A percentile compares a stretch with the other conserved stretches of the same genome.
These are phyloP conservation scores for Lacanobia oleracea DNA, from an alignment of 2,888 invertebrate species.

Conservation along the genomic window DNA sequence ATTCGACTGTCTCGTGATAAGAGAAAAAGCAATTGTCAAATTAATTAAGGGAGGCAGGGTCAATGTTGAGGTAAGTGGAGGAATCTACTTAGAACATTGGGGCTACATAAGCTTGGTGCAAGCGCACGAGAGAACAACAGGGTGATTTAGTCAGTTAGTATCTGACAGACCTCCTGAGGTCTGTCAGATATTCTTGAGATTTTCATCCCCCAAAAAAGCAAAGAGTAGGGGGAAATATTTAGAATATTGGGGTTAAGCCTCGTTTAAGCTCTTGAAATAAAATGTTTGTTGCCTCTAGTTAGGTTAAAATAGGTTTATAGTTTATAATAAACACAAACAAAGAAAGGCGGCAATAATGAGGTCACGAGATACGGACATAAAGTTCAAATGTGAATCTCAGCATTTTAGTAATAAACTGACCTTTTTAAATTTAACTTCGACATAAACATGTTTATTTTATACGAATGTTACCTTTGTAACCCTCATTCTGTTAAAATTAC, in stretches of 20 bases:
- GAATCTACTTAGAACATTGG: background rate
- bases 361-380: slow-evolving; percentile 31
- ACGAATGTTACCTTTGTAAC: background rate
- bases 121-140: too few relatives aligned
- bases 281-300: slow-evolving; percentile 25
- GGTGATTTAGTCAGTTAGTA: too few relatives aligned
- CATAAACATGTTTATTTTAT: slow-evolving; percentile 25
- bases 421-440: slow-evolving; percentile 27
- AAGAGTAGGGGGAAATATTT: too few relatives aligned
- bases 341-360: background rate
- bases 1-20: background rate
- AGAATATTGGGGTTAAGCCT: too few relatives aligned
- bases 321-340: slow-evolving; percentile 31
- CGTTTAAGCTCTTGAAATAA: slow-evolving; percentile 1
- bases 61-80: background rate
- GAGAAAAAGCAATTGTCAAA: background rate
- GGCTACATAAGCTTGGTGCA: background rate
- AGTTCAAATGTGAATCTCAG: slow-evolving; percentile 29
- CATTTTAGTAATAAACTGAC: slow-evolving; percentile 29
- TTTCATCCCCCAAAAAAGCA: too few relatives aligned
- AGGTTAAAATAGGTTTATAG: slow-evolving; percentile 33
- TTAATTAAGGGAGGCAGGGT: background rate
- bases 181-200: too few relatives aligned
- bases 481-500: slow-evolving; percentile 3
- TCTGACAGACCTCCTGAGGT: too few relatives aligned